Evolutionary conservation across 2,113 vertebrate species (phyloP).

Genomic region (Perognathus longimembris): DNA sequence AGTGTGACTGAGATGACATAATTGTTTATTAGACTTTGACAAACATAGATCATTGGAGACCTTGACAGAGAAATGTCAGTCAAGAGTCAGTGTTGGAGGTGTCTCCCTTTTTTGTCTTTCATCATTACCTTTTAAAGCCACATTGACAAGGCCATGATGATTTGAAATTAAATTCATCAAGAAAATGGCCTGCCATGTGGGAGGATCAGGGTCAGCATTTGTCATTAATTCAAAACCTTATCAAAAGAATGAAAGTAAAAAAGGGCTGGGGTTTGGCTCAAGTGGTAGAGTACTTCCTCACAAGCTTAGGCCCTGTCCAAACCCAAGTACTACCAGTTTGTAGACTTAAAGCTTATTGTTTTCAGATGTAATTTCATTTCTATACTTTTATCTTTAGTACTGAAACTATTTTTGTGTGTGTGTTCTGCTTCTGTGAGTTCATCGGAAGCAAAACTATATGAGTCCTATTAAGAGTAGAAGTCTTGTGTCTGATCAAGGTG

Average conservation of each 20-base stretch:
- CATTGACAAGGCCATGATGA: background rate
- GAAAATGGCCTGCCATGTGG: background rate
- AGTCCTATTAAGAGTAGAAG: too few relatives aligned
- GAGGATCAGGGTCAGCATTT: background rate
- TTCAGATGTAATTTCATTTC: background rate
- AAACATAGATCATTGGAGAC: background rate
- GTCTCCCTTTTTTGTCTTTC: slow-evolving; percentile 7
- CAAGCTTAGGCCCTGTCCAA: too few relatives aligned
- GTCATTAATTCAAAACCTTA: too few relatives aligned
- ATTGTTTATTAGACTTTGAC: background rate
- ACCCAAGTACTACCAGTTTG: too few relatives aligned
- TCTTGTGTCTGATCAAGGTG: too few relatives aligned
- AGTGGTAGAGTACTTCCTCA: too few relatives aligned
- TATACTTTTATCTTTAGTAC: slow-evolving; percentile 25
- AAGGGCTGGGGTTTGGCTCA: too few relatives aligned
- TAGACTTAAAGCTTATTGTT: background rate
- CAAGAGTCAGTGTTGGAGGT: background rate
- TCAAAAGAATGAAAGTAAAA: too few relatives aligned
- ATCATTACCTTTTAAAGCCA: background rate
- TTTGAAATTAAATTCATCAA: background rate
- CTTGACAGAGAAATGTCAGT: background rate
- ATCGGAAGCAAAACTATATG: too few relatives aligned
- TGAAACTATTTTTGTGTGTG: background rate
- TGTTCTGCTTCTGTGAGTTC: background rate
- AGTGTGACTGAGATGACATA: background rate